A percentile compares a stretch with the other conserved stretches of the same genome.
Conservation (phyloP, 2,888 invertebrate genomes). For the Slavum lentiscoides region DNA sequence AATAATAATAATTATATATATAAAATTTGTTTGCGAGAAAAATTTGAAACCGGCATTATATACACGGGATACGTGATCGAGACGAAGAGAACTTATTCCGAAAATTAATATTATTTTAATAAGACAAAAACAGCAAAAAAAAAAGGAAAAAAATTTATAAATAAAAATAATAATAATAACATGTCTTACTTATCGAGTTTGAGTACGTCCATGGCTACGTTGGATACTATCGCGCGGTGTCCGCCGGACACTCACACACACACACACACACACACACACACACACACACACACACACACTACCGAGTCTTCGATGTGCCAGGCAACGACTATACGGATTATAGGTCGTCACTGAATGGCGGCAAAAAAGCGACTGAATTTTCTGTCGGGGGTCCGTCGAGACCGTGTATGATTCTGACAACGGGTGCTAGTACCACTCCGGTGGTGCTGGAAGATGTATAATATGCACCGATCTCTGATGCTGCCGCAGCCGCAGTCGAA, state of each 20-base stretch:
- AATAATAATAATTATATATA: too few species aligned
- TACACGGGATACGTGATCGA: too few species aligned
- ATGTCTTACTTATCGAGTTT: slow-evolving; percentile 27
- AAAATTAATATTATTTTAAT: too few species aligned
- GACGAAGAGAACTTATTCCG: too few species aligned
- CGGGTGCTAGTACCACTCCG: neutral
- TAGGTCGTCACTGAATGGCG: slow-evolving; percentile 31
- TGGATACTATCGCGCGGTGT: neutral
- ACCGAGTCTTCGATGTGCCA: neutral
- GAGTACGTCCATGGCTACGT: slow-evolving; percentile 34
- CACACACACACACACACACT: neutral
- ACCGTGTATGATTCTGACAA: slow-evolving; percentile 5
- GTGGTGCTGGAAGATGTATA: neutral
- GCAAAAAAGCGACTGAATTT: slow-evolving; percentile 49
- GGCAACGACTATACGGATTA: neutral
- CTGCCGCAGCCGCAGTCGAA: slow-evolving; percentile 14
- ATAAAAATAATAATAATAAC: neutral
- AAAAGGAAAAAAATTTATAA: too few species aligned
- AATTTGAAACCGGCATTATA: too few species aligned
- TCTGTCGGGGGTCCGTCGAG: slow-evolving; percentile 34
- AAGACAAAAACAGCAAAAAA: too few species aligned
- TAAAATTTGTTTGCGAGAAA: too few species aligned
- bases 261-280: neutral
- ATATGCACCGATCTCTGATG: neutral
- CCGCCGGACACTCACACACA: neutral